These are phyloP conservation scores for Python bivittatus DNA, from an alignment of 2,113 vertebrate species.

Conservation along the genomic window DNA sequence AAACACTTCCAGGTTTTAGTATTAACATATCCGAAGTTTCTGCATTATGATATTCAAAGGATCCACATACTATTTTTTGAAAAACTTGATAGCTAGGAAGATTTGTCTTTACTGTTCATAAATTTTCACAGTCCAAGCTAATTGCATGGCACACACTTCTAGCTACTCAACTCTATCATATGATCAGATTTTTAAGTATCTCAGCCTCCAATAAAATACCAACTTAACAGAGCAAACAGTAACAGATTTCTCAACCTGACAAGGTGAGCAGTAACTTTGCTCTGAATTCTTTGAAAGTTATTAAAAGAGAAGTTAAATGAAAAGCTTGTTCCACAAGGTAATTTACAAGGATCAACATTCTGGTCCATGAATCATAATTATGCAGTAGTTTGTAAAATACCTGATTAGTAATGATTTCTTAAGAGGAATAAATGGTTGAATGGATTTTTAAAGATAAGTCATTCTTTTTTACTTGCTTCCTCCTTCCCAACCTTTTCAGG, in stretches of 20 bases:
- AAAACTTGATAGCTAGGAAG: conserved; percentile 4
- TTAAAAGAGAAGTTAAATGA: conserved; percentile 1
- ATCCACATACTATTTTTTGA: accelerated
- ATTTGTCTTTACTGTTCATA: accelerated
- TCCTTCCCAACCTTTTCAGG: neutral
- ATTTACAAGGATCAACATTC: conserved; percentile 9
- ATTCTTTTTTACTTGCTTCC: neutral
- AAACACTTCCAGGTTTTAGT: neutral
- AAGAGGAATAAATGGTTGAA: neutral
- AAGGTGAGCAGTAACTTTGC: conserved; percentile 27
- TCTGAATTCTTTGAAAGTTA: conserved; percentile 17
- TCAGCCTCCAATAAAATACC: neutral
- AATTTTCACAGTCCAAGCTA: neutral
- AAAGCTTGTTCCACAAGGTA: conserved; percentile 3
- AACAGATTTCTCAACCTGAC: conserved; percentile 3
- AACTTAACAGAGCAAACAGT: neutral
- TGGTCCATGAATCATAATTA: neutral
- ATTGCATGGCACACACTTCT: neutral
- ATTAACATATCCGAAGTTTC: neutral
- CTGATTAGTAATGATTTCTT: neutral
- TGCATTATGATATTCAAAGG: neutral
- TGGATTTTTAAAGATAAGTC: neutral
- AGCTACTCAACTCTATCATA: accelerated
- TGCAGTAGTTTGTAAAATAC: neutral
- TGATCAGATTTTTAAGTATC: neutral